Percentiles rank a stretch among this genome's conserved stretches.
Conservation (phyloP, 2,888 invertebrate species). For the Phorcus lineatus region DNA sequence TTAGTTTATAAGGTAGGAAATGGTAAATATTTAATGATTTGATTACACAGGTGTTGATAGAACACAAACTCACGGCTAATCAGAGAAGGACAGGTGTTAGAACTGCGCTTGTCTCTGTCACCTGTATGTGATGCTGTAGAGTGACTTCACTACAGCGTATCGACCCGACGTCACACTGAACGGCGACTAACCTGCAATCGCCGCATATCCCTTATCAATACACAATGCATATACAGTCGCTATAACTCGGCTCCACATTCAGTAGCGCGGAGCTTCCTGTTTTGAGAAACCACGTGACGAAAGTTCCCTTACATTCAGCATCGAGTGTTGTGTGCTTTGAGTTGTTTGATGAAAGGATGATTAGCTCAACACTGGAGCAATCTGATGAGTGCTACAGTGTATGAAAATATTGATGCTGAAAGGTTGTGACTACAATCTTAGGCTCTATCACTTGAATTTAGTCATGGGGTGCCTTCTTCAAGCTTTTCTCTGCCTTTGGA, state of each 20-base stretch:
- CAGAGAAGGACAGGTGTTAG: not conserved
- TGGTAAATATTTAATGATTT: too few relatives aligned
- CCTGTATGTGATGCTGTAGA: not conserved
- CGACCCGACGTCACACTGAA: not conserved
- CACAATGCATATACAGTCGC: not conserved
- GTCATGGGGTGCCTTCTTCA: not conserved
- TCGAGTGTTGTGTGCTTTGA: not conserved
- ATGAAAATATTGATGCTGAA: not conserved
- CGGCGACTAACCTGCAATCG: not conserved
- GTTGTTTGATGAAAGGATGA: constrained; percentile 9
- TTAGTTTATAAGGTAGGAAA: too few relatives aligned
- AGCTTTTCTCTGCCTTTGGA: not conserved
- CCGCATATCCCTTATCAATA: not conserved
- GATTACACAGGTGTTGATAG: too few relatives aligned
- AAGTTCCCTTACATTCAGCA: not conserved
- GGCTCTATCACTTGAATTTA: not conserved
- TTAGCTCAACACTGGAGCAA: not conserved
- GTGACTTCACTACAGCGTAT: constrained; percentile 1
- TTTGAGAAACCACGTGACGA: constrained; percentile 10
- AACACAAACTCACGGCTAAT: not conserved
- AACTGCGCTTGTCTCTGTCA: not conserved
- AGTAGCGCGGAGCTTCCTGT: not conserved
- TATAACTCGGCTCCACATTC: not conserved
- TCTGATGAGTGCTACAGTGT: not conserved
- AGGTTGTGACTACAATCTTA: not conserved